Conservation (phyloP, 1,140 invertebrate genomes). For the Pseudomyrmex concolor region DNA sequence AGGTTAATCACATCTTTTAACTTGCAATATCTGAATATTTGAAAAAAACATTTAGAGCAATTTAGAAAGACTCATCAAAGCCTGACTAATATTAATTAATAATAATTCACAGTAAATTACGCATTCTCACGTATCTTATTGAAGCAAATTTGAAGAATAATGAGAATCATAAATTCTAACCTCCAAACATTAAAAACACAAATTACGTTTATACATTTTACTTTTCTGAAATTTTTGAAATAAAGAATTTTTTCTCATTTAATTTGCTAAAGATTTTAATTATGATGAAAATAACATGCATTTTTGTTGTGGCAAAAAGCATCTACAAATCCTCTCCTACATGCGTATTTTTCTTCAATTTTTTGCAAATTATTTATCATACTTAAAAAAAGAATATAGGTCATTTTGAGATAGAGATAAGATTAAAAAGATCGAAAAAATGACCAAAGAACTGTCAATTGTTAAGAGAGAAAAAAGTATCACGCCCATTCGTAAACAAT, state of each 20-base stretch:
- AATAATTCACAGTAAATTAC: background rate
- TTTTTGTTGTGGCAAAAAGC: background rate
- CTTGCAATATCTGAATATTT: background rate
- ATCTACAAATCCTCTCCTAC: too few relatives aligned
- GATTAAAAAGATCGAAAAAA: background rate
- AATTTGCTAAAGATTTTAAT: background rate
- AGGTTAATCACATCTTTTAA: background rate
- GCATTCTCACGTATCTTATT: background rate
- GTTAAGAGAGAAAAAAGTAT: background rate
- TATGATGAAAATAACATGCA: background rate
- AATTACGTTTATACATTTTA: background rate
- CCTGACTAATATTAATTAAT: background rate
- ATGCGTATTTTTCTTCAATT: background rate
- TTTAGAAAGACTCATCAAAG: too few relatives aligned
- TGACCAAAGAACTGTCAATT: background rate
- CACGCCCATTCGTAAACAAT: conserved; percentile 46
- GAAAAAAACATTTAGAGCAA: background rate
- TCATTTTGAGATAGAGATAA: background rate
- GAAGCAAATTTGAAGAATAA: background rate
- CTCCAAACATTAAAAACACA: background rate
- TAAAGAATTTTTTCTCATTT: background rate
- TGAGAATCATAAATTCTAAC: conserved; percentile 9
- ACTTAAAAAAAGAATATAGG: background rate
- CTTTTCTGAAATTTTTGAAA: too few relatives aligned
- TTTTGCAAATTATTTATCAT: background rate